Conservation (phyloP, 2,888 invertebrate species). For the Strigamia crassipes region DNA sequence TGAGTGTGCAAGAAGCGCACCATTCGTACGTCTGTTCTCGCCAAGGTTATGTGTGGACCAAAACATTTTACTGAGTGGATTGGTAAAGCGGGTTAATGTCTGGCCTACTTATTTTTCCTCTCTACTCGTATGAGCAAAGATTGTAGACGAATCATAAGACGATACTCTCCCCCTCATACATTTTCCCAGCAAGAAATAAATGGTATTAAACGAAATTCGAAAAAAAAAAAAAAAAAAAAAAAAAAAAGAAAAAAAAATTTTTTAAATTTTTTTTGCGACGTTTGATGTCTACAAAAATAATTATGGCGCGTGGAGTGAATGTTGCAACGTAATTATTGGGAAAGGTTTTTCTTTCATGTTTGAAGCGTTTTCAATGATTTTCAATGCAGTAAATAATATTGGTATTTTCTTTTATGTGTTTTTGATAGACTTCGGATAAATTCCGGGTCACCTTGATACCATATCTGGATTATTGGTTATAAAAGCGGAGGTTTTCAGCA, state of each 20-base stretch:
- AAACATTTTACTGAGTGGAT: conserved; percentile 11
- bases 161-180: background rate
- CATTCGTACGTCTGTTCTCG: background rate
- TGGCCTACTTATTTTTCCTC: conserved; percentile 31
- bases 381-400: too few relatives aligned
- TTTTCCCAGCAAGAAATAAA: background rate
- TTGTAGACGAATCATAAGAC: background rate
- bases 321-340: too few relatives aligned
- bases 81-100: conserved; percentile 34
- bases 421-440: conserved; percentile 14
- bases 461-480: conserved; percentile 20
- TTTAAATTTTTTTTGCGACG: background rate
- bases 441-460: conserved; percentile 33
- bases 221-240: background rate
- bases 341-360: too few relatives aligned
- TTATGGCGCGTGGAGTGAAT: too few relatives aligned
- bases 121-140: background rate
- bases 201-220: background rate
- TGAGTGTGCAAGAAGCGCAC: background rate
- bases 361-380: too few relatives aligned
- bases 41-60: conserved; percentile 3
- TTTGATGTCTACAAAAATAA: background rate
- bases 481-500: conserved; percentile 15
- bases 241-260: background rate
- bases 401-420: background rate